Conservation (phyloP, 2,113 vertebrate genomes). For the human region DNA sequence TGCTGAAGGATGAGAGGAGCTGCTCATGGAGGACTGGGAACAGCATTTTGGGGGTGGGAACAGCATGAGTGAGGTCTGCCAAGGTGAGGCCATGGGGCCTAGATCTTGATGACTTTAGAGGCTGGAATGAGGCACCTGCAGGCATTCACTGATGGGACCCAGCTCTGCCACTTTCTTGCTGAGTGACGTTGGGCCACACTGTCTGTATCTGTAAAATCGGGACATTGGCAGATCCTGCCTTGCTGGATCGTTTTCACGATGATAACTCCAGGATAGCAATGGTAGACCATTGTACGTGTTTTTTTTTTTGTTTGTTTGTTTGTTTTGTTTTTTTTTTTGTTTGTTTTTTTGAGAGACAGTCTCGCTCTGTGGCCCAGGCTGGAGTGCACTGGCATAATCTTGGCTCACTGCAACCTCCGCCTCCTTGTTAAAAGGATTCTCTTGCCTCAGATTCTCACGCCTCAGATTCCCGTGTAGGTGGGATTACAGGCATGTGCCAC, state of each 20-base stretch:
- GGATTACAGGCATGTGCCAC: no score
- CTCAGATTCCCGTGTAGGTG: no score
- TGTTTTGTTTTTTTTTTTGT: neutral
- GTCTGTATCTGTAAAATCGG: neutral
- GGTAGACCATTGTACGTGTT: neutral
- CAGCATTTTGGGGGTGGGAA: neutral
- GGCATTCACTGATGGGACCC: neutral
- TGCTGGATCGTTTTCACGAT: neutral
- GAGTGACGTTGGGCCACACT: neutral
- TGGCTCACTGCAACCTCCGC: no score
- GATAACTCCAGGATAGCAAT: no score
- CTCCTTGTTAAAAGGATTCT: no score
- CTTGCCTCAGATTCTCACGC: no score
- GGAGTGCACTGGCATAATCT: no score
- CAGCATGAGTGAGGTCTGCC: neutral
- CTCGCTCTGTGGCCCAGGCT: no score
- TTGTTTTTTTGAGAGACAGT: no score
- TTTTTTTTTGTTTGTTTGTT: neutral
- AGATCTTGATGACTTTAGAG: neutral
- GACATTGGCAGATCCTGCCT: neutral
- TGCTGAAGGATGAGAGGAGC: neutral
- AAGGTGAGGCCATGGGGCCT: no score
- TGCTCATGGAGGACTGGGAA: neutral
- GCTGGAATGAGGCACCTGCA: neutral
- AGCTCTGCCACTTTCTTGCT: neutral